Conservation (phyloP, 2,888 invertebrate genomes). For the Aelia acuminata region DNA sequence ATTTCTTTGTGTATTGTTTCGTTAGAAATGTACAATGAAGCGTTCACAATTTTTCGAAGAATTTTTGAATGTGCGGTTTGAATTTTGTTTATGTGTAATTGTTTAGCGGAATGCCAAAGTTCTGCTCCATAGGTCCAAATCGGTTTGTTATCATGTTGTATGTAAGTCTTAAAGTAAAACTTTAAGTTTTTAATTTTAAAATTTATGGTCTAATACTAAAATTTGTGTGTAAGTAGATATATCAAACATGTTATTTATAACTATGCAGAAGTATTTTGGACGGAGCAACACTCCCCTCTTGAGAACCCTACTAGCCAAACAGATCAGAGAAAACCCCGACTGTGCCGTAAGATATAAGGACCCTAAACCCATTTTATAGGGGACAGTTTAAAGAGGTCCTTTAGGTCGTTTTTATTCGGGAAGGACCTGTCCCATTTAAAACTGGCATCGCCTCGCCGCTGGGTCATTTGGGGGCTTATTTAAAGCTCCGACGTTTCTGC, state of each 20-base stretch:
- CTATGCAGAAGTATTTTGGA: neutral
- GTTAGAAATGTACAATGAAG: too few relatives aligned
- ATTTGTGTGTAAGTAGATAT: too few relatives aligned
- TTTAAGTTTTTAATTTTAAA: too few relatives aligned
- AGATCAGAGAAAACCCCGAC: neutral
- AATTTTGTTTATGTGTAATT: too few relatives aligned
- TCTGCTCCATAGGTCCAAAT: too few relatives aligned
- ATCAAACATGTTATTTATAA: neutral
- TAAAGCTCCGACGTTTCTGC: slow-evolving; percentile 50
- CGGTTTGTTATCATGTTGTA: too few relatives aligned
- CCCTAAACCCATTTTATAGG: slow-evolving; percentile 58
- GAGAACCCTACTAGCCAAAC: neutral
- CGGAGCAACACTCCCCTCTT: neutral
- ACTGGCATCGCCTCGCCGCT: slow-evolving; percentile 42
- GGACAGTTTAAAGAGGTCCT: slow-evolving; percentile 53
- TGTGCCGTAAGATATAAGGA: slow-evolving; percentile 2
- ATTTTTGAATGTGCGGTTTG: too few relatives aligned
- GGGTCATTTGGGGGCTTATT: slow-evolving; percentile 45
- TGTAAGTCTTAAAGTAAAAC: too few relatives aligned
- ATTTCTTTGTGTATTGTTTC: too few relatives aligned
- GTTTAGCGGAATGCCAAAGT: too few relatives aligned
- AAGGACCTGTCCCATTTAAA: slow-evolving; percentile 45
- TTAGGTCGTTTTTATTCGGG: neutral
- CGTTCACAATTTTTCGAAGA: too few relatives aligned
- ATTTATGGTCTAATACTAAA: too few relatives aligned